These are phyloP conservation scores for Pristionchus maxplancki DNA, from an alignment of 2,888 invertebrate species.

Conservation along the genomic window DNA sequence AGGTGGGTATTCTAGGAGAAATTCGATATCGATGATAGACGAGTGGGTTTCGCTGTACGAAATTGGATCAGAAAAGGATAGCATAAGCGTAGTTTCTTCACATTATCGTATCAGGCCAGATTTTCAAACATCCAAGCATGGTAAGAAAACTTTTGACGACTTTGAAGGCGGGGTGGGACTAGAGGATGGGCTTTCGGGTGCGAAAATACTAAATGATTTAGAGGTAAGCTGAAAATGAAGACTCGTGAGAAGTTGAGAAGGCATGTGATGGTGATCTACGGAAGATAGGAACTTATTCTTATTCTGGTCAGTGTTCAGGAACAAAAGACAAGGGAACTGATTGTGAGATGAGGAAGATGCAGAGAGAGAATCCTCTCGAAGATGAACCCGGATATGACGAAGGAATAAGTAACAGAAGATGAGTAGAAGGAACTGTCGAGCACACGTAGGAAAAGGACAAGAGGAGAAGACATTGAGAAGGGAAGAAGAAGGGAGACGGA, in stretches of 20 bases:
- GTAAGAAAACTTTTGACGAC: constrained; percentile 5
- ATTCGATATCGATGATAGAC: neutral
- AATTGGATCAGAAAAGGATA: no score
- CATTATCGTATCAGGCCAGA: neutral
- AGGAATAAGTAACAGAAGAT: neutral
- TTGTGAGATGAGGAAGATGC: neutral
- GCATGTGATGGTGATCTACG: neutral
- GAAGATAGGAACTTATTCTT: neutral
- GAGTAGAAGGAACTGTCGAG: neutral
- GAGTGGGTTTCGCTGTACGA: neutral
- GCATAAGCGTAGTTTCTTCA: neutral
- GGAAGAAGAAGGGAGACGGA: neutral
- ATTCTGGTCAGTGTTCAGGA: neutral
- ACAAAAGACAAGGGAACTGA: neutral
- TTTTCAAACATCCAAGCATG: neutral
- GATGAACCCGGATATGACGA: no score
- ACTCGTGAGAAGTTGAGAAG: neutral
- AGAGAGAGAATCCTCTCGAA: neutral
- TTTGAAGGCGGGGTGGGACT: neutral
- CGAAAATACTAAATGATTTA: constrained; percentile 19
- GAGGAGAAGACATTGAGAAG: neutral
- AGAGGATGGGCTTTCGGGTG: constrained; percentile 12
- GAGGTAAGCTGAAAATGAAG: neutral
- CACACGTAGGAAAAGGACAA: neutral
- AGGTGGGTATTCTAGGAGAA: neutral